Base-by-base conservation (phyloP, 2,888 invertebrate species). In the Venustoraphidia nigricollis region DNA sequence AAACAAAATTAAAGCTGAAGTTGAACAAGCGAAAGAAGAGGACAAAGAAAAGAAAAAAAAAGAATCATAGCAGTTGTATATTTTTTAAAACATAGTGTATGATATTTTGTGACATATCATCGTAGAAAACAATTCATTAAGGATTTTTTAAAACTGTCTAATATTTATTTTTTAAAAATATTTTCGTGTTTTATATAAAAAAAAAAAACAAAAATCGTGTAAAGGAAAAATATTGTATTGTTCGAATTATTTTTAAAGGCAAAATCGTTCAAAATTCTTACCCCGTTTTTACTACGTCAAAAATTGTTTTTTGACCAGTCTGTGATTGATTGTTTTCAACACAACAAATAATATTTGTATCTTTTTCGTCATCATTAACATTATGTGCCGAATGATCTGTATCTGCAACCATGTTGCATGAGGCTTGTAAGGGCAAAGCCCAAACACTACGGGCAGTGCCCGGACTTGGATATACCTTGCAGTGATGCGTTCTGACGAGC, bases 401-500 rank as follows among this genome's bases (percentile, higher is more conserved):
- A 55, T 83, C 83, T 4, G 81, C 80, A 51, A 81, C 81, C 83
- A 84, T 84, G 59, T 80, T 79, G 70, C 83, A 84, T 55, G 82
- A 81, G 65, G 80, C 80, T 70, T 80, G 82, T 71, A 76, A 75
- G 71, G 82, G 81, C 75, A 86, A 73, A 67, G 86, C 86, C 88
- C 88, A 88, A 65, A 88, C 87, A 69, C 85, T 88, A 66, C 85
- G 85, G 70, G 88, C 88, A 69, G 85, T 83, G 77, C 88, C 88
- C 71, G 87, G 87, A 69, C 86, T 86, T 54, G 88, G 85, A 66
- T 81, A 83, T 69, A 84, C 83, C 71, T 79, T 69, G 56, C 64
- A 64, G 57, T 63, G 63, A 61, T 65, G 63, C 62, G 66, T 65
- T 58, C 61, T 63, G 62, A 61, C 61, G 60, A 61, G 62, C 60